phyloP scores from a whole-genome alignment of 1,140 invertebrate species.

The Trinorchestia longiramus region DNA sequence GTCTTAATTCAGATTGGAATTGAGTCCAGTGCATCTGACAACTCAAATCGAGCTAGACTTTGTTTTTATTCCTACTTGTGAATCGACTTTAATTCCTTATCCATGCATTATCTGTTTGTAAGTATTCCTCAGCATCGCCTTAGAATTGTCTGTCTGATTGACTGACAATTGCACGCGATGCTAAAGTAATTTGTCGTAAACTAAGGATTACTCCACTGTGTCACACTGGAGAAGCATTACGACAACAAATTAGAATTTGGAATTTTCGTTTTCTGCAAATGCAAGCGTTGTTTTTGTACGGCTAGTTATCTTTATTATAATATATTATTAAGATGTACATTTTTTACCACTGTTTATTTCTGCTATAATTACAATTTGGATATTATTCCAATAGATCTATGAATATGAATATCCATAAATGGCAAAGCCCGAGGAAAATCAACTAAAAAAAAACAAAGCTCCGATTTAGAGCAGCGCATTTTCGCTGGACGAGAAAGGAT shows the following conservation, averaged over 20 bases:
- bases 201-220: constrained; percentile 35
- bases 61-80: not conserved
- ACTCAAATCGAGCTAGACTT: not conserved
- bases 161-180: constrained; percentile 2
- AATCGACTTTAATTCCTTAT: not conserved
- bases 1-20: not conserved
- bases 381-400: no score
- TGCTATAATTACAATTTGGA: no score
- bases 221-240: constrained; percentile 33
- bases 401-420: no score
- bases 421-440: no score
- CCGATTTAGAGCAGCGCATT: no score
- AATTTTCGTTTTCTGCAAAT: not conserved
- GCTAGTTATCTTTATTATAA: no score
- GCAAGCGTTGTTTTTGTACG: no score
- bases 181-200: constrained; percentile 24
- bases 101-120: not conserved
- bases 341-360: no score
- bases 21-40: not conserved
- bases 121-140: not conserved
- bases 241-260: not conserved
- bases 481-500: no score
- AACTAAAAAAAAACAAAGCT: no score
- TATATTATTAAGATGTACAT: no score
- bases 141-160: not conserved